These are phyloP conservation scores for Muscicapa comitata DNA, from an alignment of 2,797 vertebrate genomes.

Conservation along the genomic window DNA sequence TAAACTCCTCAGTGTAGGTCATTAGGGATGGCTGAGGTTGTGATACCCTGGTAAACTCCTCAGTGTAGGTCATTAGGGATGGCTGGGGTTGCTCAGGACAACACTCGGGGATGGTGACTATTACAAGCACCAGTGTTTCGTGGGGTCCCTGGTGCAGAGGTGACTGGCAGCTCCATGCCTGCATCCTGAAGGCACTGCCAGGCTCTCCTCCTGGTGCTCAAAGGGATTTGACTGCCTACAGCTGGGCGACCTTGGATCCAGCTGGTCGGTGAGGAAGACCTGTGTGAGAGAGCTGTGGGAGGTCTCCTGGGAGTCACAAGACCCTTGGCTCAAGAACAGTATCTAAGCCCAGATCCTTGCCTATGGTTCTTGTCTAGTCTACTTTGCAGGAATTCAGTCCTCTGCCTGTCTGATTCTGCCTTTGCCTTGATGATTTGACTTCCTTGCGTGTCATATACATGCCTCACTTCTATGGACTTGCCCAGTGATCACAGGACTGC, in stretches of 20 bases:
- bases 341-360: background rate
- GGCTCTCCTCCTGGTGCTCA: background rate
- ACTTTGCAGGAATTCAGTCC: background rate
- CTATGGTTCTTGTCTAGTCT: background rate
- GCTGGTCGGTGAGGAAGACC: background rate
- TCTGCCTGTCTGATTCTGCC: background rate
- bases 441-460: background rate
- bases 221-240: background rate
- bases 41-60: background rate
- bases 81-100: background rate
- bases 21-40: background rate
- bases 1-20: background rate
- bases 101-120: fast-evolving
- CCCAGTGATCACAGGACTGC: background rate
- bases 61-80: background rate
- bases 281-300: background rate
- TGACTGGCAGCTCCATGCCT: background rate
- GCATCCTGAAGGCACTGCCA: background rate
- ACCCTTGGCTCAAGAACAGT: background rate
- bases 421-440: background rate
- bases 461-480: background rate
- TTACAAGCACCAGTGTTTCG: background rate
- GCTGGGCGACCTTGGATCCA: background rate
- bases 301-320: background rate
- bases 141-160: background rate